Evolutionary conservation across 1,140 invertebrate species (phyloP).

Genomic region (Trichomalopsis sarcophagae): DNA sequence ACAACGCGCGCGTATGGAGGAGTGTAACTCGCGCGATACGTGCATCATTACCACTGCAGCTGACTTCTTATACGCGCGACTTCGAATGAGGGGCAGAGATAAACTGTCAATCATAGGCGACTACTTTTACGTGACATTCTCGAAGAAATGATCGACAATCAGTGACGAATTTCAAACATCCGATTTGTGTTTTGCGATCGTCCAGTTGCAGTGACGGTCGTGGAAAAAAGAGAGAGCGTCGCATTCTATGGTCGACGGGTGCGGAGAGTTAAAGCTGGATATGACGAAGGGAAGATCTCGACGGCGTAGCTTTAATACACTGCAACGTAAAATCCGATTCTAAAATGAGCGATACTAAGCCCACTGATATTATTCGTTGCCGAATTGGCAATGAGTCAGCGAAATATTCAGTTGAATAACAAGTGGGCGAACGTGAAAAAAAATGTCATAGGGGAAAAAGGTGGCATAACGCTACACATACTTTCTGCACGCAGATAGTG

Average conservation of each 20-base stretch:
- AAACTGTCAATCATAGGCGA: background rate
- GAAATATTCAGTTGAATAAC: too few relatives aligned
- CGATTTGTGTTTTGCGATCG: slow-evolving; percentile 2
- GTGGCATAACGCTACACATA: too few relatives aligned
- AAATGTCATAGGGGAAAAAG: too few relatives aligned
- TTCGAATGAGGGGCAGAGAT: background rate
- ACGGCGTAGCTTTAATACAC: background rate
- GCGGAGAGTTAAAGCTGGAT: slow-evolving; percentile 19
- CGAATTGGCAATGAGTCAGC: too few relatives aligned
- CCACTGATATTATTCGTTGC: too few relatives aligned
- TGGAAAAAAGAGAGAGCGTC: background rate
- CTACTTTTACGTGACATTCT: background rate
- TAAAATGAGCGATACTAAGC: too few relatives aligned
- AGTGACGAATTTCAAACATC: background rate
- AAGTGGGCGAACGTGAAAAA: too few relatives aligned
- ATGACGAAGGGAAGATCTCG: background rate
- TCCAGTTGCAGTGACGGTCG: background rate
- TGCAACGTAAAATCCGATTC: too few relatives aligned
- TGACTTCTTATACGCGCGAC: background rate
- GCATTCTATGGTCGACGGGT: background rate
- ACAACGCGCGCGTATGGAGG: background rate
- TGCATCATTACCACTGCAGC: slow-evolving; percentile 9
- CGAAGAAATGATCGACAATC: background rate
- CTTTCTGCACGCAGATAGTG: too few relatives aligned
- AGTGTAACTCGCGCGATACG: background rate